Percentiles rank a stretch among this genome's conserved stretches.
phyloP scores from a whole-genome alignment of 2,888 invertebrate genomes.

The Scaptodrosophila latifasciaeformis region DNA sequence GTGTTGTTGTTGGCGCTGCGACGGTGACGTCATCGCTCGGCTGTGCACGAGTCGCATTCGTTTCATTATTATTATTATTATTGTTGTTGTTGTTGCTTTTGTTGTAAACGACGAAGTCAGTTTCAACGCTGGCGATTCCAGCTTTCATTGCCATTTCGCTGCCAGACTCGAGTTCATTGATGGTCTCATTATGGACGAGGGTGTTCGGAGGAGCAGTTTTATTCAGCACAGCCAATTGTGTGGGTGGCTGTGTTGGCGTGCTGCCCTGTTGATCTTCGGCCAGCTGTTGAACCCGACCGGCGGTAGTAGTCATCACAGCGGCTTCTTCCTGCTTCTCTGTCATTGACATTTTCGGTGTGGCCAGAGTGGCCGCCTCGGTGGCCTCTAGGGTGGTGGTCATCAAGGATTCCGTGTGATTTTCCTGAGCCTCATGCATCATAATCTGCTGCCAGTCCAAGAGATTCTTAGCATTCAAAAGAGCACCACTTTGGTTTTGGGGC shows the following conservation, averaged over 20 bases:
- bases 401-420: slow-evolving; percentile 49
- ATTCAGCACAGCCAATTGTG: slow-evolving; percentile 2
- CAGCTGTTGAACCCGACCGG: neutral
- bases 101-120: slow-evolving; percentile 33
- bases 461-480: slow-evolving; percentile 60
- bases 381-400: slow-evolving; percentile 54
- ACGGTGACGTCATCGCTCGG: neutral
- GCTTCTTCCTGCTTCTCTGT: slow-evolving; percentile 6
- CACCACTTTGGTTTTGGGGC: slow-evolving; percentile 34
- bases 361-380: slow-evolving; percentile 47
- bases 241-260: neutral
- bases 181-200: neutral
- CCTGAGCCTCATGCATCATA: slow-evolving; percentile 47
- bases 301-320: neutral
- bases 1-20: slow-evolving; percentile 29
- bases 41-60: too few relatives aligned
- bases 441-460: slow-evolving; percentile 71
- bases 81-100: slow-evolving; percentile 7
- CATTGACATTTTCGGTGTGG: slow-evolving; percentile 32
- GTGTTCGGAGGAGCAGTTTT: neutral
- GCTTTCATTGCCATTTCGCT: neutral
- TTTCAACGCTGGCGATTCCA: slow-evolving; percentile 35
- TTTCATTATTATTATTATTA: neutral
- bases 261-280: neutral
- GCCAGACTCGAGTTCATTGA: too few relatives aligned